These are phyloP conservation scores for Oscheius onirici DNA, from an alignment of 2,888 invertebrate genomes.

Conservation along the genomic window DNA sequence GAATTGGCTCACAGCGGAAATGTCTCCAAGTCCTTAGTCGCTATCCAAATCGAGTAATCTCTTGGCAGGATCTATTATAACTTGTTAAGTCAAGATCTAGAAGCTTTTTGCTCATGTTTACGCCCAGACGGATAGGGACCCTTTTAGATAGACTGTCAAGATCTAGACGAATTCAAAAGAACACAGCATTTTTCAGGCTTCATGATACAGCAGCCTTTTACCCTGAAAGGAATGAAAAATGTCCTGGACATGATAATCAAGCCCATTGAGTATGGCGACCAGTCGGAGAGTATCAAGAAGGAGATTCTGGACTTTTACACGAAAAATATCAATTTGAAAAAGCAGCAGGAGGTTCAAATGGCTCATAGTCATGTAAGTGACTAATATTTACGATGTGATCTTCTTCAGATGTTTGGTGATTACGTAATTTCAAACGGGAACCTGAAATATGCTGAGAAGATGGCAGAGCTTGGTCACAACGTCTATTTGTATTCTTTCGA, in stretches of 20 bases:
- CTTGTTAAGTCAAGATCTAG: too few relatives aligned
- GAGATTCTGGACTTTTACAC: constrained; percentile 43
- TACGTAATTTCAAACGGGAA: constrained; percentile 44
- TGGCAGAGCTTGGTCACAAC: constrained; percentile 37
- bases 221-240: constrained; percentile 37
- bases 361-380: constrained; percentile 38
- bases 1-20: too few relatives aligned
- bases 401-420: constrained; percentile 48
- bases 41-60: too few relatives aligned
- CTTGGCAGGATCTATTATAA: too few relatives aligned
- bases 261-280: constrained; percentile 41
- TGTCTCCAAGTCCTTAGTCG: too few relatives aligned
- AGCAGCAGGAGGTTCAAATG: constrained; percentile 34
- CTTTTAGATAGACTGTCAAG: too few relatives aligned
- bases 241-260: constrained; percentile 36
- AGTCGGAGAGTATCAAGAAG: constrained; percentile 29
- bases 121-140: too few relatives aligned
- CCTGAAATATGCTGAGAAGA: constrained; percentile 37
- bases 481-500: constrained; percentile 63
- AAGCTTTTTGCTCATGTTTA: too few relatives aligned
- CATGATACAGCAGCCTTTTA: constrained; percentile 36
- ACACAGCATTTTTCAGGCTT: constrained; percentile 33
- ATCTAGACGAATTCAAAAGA: too few relatives aligned
- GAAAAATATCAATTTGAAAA: constrained; percentile 41
- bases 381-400: not conserved